Percentiles rank a stretch among this genome's conserved stretches.
Conservation (phyloP, 2,113 vertebrate genomes). For the Actinemys pallida region DNA sequence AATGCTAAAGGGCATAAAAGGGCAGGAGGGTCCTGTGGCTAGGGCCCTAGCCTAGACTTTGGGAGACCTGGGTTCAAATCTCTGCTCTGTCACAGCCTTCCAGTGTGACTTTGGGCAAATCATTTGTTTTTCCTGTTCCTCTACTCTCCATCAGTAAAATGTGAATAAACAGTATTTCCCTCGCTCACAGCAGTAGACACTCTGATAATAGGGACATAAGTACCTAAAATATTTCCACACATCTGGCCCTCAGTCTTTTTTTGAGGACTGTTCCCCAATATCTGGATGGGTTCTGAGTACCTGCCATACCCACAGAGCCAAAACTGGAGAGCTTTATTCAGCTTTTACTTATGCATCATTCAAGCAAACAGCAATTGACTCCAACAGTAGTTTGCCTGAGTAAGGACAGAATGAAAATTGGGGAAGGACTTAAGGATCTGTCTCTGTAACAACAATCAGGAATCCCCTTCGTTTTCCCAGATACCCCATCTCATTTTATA, state of each 20-base stretch:
- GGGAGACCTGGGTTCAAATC: not conserved
- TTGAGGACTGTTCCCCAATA: not conserved
- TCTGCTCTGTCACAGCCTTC: not conserved
- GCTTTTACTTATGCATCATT: not conserved
- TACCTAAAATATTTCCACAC: no score
- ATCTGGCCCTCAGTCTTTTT: no score
- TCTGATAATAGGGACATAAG: not conserved
- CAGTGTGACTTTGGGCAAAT: not conserved
- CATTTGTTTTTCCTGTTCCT: not conserved
- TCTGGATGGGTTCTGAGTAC: not conserved
- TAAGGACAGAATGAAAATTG: not conserved
- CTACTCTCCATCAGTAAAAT: not conserved
- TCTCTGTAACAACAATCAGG: not conserved
- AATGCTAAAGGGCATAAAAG: not conserved
- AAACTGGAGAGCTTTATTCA: not conserved
- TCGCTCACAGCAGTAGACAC: not conserved
- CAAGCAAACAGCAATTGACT: not conserved
- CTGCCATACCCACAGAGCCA: not conserved
- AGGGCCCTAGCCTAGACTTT: rapidly evolving
- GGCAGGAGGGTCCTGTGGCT: not conserved
- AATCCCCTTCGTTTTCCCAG: not conserved
- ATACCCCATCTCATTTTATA: not conserved
- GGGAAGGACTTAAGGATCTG: not conserved
- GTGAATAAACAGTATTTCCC: not conserved
- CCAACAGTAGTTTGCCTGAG: not conserved